Evolutionary conservation across 1,140 invertebrate genomes (phyloP), one percentile per base, ranked within the genome.

Genomic region (Orussus abietinus): DNA sequence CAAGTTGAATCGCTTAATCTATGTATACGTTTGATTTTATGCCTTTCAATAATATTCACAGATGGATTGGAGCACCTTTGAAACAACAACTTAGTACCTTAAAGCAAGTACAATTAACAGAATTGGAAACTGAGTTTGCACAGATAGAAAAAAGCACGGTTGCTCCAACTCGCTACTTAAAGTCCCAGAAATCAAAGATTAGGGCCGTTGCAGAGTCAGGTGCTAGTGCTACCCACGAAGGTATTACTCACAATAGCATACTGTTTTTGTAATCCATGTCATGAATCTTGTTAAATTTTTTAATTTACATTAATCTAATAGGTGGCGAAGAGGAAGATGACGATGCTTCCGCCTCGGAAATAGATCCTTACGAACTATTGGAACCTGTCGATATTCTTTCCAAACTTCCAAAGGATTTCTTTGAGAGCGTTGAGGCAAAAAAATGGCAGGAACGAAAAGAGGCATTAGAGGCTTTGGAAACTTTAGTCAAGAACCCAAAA

Each of bases 361-460:
- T 95, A 12, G 95, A 98, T 77, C 85, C 92, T 0, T 93, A 87
- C 62, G 95, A 98, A 36, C 68, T 97, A 2, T 63, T 96, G 5
- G 86, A 92, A 53, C 86, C 94, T 0, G 90, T 96, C 17, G 91
- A 98, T 61, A 92, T 99, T 56, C 61, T 98, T 0, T 84, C 88
- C 2, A 88, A 94, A 66, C 64, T 98, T 14, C 93, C 93, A 0
- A 95, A 95, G 76, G 91, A 97, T 68, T 99, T 97, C 67, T 96
- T 88, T 61, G 92, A 96, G 5, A 92, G 96, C 72, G 53, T 93
- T 20, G 94, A 98, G 69, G 88, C 89, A 0, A 98, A 97, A 63
- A 98, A 98, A 62, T 99, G 96, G 96, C 88, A 93, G 59, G 91
- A 98, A 35, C 77, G 96, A 5, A 96, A 96, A 66, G 92, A 98